Conservation (phyloP, 2,113 vertebrate species). For the Thomomys bottae region DNA sequence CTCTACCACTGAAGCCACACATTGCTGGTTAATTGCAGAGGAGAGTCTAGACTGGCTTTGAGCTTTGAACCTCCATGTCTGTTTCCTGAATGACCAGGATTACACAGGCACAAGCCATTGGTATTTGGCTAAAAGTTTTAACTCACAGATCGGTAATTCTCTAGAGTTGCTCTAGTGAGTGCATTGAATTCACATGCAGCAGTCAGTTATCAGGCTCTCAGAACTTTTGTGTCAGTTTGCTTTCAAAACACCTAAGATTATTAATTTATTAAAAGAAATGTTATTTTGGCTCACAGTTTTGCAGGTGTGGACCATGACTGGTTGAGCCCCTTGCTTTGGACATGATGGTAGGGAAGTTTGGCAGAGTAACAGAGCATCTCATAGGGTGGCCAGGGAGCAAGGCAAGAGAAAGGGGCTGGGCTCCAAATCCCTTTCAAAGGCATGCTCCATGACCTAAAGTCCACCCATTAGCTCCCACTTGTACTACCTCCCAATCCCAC, state of each 20-base stretch:
- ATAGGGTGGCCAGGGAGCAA: not conserved
- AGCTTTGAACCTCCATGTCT: no score
- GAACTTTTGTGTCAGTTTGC: not conserved
- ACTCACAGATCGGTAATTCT: not conserved
- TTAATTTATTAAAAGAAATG: not conserved
- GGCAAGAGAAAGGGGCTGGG: not conserved
- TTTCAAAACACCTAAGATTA: not conserved
- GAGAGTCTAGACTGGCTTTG: no score
- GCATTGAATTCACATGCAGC: not conserved
- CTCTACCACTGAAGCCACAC: no score
- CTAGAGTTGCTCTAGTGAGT: not conserved
- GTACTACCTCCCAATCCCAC: not conserved
- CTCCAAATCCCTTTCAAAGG: no score
- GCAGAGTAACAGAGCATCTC: not conserved
- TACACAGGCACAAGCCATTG: no score
- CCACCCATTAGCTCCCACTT: not conserved
- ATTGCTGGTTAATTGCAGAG: no score
- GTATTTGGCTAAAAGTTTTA: no score
- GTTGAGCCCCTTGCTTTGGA: not conserved
- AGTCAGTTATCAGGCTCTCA: fast-evolving
- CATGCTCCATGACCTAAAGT: not conserved
- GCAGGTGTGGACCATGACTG: not conserved
- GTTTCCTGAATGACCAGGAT: no score
- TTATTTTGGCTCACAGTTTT: not conserved
- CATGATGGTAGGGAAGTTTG: not conserved